phyloP scores from a whole-genome alignment of 2,797 vertebrate genomes.

The Gymnothorax javanicus region DNA sequence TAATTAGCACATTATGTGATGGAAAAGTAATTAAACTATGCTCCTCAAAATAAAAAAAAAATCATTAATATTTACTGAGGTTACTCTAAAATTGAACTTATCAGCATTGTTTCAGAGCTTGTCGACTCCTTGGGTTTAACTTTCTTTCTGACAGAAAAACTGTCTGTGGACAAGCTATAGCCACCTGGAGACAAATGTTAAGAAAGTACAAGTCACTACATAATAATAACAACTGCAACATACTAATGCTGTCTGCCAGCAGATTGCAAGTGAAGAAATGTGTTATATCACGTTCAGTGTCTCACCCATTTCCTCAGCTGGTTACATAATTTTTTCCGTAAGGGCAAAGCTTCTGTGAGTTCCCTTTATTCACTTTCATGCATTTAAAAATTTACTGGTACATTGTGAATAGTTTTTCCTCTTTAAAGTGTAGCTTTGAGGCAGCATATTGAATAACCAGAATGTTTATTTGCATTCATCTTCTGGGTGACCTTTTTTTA shows the following conservation, averaged over 20 bases:
- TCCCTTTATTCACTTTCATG: neutral
- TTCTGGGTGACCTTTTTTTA: neutral
- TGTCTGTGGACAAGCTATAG: neutral
- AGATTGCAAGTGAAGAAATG: neutral
- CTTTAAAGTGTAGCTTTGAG: neutral
- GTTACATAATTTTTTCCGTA: neutral
- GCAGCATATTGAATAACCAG: neutral
- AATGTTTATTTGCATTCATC: neutral
- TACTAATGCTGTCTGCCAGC: neutral
- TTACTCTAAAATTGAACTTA: neutral
- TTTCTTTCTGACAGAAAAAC: neutral
- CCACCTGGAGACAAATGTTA: slow-evolving; percentile 9
- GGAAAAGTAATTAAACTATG: neutral
- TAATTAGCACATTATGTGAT: neutral
- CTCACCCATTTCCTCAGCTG: neutral
- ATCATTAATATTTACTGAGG: neutral
- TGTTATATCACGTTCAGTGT: neutral
- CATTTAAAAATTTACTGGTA: neutral
- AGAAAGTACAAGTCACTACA: neutral
- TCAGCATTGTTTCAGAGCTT: neutral
- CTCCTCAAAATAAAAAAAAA: neutral
- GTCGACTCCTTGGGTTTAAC: neutral
- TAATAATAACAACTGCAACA: neutral
- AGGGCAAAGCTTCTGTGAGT: neutral
- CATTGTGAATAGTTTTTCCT: neutral